Base-by-base conservation (phyloP, 64 coral and sea anemone genomes). In the Astreopora myriophthalma region DNA sequence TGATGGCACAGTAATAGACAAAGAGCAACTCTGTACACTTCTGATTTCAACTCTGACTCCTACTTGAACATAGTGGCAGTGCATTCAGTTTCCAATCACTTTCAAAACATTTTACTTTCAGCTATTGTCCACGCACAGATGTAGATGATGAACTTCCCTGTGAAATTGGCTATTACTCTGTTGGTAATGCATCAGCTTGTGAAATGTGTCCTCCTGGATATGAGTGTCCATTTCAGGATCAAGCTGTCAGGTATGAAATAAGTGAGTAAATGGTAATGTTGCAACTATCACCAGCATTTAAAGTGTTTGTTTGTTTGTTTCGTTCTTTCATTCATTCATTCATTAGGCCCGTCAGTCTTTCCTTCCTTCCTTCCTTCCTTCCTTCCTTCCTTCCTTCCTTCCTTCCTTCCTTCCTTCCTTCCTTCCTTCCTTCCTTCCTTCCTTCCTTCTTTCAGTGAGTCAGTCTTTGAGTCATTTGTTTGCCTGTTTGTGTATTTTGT, bases 191-290 rank as follows among this genome's bases (percentile, higher is more conserved):
- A 0, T 95, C 93, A 36, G 58, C 85, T 26, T 98, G 96, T 93
- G 88, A 91, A 8, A 96, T 95, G 74, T 99, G 97, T 38, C 97
- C 94, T 8, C 80, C 81, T 38, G 97, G 97, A 2, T 99, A 99
- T 25, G 76, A 86, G 51, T 99, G 97, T 26, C 97, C 97, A 20
- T 63, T 87, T 52, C 94, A 99, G 84, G 61, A 99, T 88, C 94
- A 72, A 66, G 94, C 93, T 23, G 67, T 80, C 31, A 76, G 82
- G 94, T 99, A 79, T 63, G 26, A 13, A 8, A 0, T 55, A 55
- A 55, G 13, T 16, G 12, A 55, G 3, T 11, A 44, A 44, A 8
- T 44, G 40, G 6, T 8, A 44, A 0, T 44, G 11, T 44, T 8
- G 40, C 11, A 44, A 44, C 40, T 11, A 44, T 44, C 40, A 44